Evolutionary conservation across 2,797 vertebrate species (phyloP), one percentile per base, ranked within the genome.

Genomic region (Fringilla coelebs): DNA sequence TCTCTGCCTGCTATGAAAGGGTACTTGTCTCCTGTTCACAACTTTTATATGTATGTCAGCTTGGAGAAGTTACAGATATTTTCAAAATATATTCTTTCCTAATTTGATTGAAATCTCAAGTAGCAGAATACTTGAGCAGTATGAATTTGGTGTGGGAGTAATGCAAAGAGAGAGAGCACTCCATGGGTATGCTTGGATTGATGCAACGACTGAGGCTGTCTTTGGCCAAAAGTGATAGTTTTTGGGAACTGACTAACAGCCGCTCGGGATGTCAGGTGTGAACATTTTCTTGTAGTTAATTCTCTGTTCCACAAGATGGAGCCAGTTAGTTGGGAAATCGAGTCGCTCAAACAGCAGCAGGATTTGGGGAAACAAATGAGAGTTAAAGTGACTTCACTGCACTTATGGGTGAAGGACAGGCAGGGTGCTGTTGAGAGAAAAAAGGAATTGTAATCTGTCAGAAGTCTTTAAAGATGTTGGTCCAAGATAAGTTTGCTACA

Each of bases 281-380:
- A 43, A 13, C 41, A 19, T 81, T 17, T 74, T 48, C 32, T 48
- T 96, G 96, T 78, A 94, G 92, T 92, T 87, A 62, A 72, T 78
- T 84, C 36, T 31, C 3, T 85, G 0, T 85, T 73, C 96, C 97
- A 84, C 96, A 81, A 96, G 96, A 66, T 97, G 97, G 97, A 89
- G 93, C 94, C 68, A 85, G 67, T 49, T 91, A 58, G 89, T 92
- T 67, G 87, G 25, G 54, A 51, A 91, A 79, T n/a, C 5, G 24
- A 36, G 43, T 19, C 34, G 63, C 3, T 60, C 38, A 40, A 13
- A 26, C 32, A 20, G 61, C 45, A 16, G 16, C 28, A 46, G 40
- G 41, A 45, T 43, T 65, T 48, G 25, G 21, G 63, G 60, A 65
- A 58, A 38, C 24, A n/a, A 68, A 19, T 13, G 13, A 22, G 38